Evolutionary conservation across 2,888 invertebrate species (phyloP), one percentile per base, ranked within the genome.

Genomic region (Drosophila histrio): DNA sequence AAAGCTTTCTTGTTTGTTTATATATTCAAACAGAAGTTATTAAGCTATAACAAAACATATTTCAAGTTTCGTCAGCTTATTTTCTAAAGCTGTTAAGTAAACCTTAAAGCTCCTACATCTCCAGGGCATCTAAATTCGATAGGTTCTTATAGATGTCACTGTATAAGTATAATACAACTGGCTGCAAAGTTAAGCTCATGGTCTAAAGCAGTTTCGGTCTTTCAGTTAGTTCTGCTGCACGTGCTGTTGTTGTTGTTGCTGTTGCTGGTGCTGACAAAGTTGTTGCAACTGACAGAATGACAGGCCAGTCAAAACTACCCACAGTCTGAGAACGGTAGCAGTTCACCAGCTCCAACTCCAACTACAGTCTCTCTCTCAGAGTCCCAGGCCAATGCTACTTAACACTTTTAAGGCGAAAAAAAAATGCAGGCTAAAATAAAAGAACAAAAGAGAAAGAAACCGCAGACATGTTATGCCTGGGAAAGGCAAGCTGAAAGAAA

Each of bases 261-360:
- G 38, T 19, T 15, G 19, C 44, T 38, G 36, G 19, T 8, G 57
- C 49, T 61, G 75, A 74, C 70, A 74, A 70, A 74, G 75, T 75
- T 77, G 75, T 81, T 81, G 82, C 84, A 71, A 86, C 67, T 83
- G 82, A 86, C 82, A 86, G 80, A 50, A 52, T 84, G 81, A 80
- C 84, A 81, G 71, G 57, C 58, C 75, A 85, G 79, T 82, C 82
- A 72, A 79, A 82, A 82, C 85, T 79, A 85, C 79, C 74, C 78
- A 65, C 70, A 85, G 24, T 19, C 58, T 57, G 43, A 52, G 38
- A 54, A 50, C 64, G 54, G 64, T 64, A 54, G 57, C 60, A 44
- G 36, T 36, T 56, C 44, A 41, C 60, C 34, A 56, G 39, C 38
- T 58, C 38, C 32, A 56, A n/a, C 50, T 24, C 13, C 52, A 53